These are phyloP conservation scores for Poecilia wingei DNA, from an alignment of 2,797 vertebrate species.

Conservation along the genomic window DNA sequence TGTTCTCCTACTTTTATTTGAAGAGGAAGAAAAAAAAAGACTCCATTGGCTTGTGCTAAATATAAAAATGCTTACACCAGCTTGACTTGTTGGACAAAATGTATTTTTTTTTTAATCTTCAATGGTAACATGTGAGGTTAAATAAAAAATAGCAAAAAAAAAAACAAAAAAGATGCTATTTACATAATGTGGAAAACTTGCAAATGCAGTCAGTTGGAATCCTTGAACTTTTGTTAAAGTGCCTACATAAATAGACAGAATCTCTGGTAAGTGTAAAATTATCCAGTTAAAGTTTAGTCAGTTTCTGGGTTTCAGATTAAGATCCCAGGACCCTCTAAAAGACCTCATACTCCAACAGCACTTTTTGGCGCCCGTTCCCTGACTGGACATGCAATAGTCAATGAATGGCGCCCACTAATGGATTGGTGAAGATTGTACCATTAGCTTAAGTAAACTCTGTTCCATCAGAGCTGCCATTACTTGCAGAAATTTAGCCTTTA, in stretches of 20 bases:
- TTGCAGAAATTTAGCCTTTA: background rate
- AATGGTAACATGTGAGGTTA: slow-evolving; percentile 1
- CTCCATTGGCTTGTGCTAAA: slow-evolving; percentile 16
- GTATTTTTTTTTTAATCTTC: slow-evolving; percentile 20
- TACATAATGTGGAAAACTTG: background rate
- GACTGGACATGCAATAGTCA: background rate
- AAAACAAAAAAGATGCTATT: background rate
- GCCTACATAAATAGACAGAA: background rate
- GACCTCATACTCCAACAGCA: background rate
- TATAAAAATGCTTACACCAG: background rate
- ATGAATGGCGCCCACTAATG: background rate
- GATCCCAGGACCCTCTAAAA: background rate
- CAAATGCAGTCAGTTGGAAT: background rate
- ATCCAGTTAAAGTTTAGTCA: background rate
- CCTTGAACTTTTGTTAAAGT: background rate
- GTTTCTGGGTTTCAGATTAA: background rate
- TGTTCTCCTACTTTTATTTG: slow-evolving; percentile 34
- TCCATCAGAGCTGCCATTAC: background rate
- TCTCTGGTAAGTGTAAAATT: background rate
- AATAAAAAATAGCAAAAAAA: background rate
- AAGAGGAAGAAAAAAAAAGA: slow-evolving; percentile 20
- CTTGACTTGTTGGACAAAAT: slow-evolving; percentile 13
- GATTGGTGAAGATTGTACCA: background rate
- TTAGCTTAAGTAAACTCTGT: background rate
- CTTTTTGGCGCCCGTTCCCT: background rate